Percentiles rank a stretch among this genome's conserved stretches.
These are phyloP conservation scores for Paramormyrops hopkinsi DNA, from an alignment of 2,797 vertebrate genomes.

Conservation along the genomic window DNA sequence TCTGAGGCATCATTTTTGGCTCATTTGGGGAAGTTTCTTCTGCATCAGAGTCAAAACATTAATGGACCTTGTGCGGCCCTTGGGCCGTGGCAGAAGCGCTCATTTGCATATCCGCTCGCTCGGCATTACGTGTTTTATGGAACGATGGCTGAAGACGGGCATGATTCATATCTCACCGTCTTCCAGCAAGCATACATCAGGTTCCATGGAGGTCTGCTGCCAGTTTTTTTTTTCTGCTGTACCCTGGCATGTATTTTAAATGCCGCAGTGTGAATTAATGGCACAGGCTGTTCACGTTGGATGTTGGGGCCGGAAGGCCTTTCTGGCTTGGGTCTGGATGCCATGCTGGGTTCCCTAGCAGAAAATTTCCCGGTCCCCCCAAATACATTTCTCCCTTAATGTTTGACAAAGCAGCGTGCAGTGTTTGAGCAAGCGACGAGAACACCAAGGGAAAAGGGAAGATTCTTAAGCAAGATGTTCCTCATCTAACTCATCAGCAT, in stretches of 20 bases:
- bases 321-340: background rate
- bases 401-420: background rate
- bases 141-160: background rate
- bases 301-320: background rate
- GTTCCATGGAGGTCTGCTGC: background rate
- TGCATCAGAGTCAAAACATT: slow-evolving; percentile 18
- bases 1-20: slow-evolving; percentile 30
- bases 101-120: slow-evolving; percentile 20
- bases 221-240: background rate
- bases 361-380: background rate
- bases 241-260: slow-evolving; percentile 14
- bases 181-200: slow-evolving; percentile 8
- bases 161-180: slow-evolving; percentile 11
- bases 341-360: background rate
- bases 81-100: background rate
- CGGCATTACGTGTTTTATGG: background rate
- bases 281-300: background rate
- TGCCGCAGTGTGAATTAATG: background rate
- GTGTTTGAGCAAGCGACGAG: background rate
- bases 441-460: background rate
- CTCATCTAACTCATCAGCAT: background rate
- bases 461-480: background rate
- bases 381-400: background rate
- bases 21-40: slow-evolving; percentile 24
- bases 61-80: slow-evolving; percentile 24